phyloP scores from a whole-genome alignment of 2,888 invertebrate genomes.

The Heliothis peltigera region DNA sequence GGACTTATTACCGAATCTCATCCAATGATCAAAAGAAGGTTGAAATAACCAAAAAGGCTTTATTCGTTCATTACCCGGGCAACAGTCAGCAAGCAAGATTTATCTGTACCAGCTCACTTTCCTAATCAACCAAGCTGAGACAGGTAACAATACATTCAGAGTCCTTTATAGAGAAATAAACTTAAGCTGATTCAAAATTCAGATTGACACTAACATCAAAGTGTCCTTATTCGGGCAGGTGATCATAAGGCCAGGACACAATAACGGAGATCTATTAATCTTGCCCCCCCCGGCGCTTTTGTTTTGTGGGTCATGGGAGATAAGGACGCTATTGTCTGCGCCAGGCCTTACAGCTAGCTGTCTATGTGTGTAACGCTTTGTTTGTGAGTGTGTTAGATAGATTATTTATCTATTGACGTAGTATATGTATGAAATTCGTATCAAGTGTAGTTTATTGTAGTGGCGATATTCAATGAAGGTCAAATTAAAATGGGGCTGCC shows the following conservation, averaged over 20 bases:
- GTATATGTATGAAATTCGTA: no score
- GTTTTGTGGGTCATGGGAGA: constrained; percentile 56
- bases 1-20: no score
- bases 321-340: constrained; percentile 52
- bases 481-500: no score
- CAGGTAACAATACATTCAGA: background rate
- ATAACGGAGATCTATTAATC: constrained; percentile 61
- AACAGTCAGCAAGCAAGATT: no score
- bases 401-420: constrained; percentile 34
- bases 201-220: constrained; percentile 35
- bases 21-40: no score
- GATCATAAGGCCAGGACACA: constrained; percentile 55
- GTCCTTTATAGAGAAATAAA: constrained; percentile 14
- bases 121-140: background rate
- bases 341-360: constrained; percentile 45
- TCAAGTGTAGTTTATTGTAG: no score
- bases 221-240: constrained; percentile 42
- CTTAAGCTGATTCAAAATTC: constrained; percentile 33
- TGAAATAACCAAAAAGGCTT: no score
- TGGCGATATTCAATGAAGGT: no score
- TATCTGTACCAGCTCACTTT: background rate
- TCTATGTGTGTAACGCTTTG: constrained; percentile 36
- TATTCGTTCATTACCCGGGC: no score
- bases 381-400: constrained; percentile 41
- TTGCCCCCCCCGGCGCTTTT: constrained; percentile 54